phyloP scores from a whole-genome alignment of 2,797 vertebrate species.

The Lindbergichthys nudifrons region DNA sequence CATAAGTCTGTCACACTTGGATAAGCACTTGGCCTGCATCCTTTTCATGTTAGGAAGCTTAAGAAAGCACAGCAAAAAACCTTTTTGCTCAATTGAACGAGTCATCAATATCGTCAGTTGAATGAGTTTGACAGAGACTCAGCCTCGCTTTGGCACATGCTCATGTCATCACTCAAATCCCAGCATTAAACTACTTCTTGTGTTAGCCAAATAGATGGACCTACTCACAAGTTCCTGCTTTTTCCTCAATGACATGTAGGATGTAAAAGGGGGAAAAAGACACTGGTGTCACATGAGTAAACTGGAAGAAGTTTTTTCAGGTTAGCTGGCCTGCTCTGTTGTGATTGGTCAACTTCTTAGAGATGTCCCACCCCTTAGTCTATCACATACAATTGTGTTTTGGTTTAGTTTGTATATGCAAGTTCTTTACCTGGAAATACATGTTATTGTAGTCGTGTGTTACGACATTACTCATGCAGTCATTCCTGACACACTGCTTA shows the following conservation, averaged over 20 bases:
- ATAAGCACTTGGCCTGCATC: conserved; percentile 7
- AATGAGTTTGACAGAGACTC: conserved; percentile 10
- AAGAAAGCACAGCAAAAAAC: conserved; percentile 9
- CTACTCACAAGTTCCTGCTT: conserved; percentile 15
- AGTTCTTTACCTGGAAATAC: neutral
- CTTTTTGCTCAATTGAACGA: conserved; percentile 28
- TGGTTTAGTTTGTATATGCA: neutral
- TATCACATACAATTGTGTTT: conserved; percentile 7
- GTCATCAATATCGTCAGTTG: conserved; percentile 16
- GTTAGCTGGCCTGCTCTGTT: too few relatives aligned
- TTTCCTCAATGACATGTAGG: conserved; percentile 13
- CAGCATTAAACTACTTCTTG: conserved; percentile 24
- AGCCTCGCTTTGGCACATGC: conserved; percentile 1
- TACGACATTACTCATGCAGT: neutral
- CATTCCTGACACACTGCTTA: conserved; percentile 4
- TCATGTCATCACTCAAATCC: conserved; percentile 22
- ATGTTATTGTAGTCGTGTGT: conserved; percentile 11
- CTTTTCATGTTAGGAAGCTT: conserved; percentile 17
- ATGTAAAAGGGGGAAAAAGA: conserved; percentile 12
- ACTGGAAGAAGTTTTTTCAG: conserved; percentile 1
- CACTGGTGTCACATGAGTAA: neutral
- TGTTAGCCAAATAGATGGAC: neutral
- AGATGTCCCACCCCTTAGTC: neutral
- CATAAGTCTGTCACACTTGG: conserved; percentile 24
- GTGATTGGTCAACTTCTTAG: too few relatives aligned